Evolutionary conservation across 2,113 vertebrate genomes (phyloP), one percentile per base, ranked within the genome.

Genomic region (Entelurus aequoreus): DNA sequence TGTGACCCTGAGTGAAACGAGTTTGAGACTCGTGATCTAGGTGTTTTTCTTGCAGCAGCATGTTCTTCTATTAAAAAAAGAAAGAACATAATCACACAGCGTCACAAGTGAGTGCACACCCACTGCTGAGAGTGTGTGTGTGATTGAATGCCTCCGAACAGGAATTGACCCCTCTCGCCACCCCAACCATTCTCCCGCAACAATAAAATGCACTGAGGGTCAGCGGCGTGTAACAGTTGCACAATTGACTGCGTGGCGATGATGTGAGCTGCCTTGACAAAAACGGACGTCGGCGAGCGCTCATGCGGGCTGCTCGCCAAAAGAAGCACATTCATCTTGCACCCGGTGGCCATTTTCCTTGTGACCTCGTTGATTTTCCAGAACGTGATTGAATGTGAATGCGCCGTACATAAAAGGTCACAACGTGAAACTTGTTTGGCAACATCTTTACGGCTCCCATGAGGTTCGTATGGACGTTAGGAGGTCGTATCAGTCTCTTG

Each of bases 311-410:
- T 51, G 28, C 12, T 57, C 52, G 67, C 9, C 46, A 2, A 50
- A 51, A 59, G 63, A 46, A 54, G 60, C 49, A 68, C 59, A 76
- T 72, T 70, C 42, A 46, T 68, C 52, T 69, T 53, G 42, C 48
- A 65, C 65, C 54, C 5, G 12, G 55, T 53, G 60, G 40, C 40
- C 21, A 58, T 76, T 71, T 63, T 42, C 42, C 6, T 46, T 12
- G 10, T 46, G 42, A 11, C 40, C 42, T 46, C 10, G 4, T 46
- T 46, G 42, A 66, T 78, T 54, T 76, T 75, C 49, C 38, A 14
- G 68, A 73, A 80, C 65, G 50, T 73, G 77, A 83, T 76, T 74
- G 60, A 59, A 69, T 67, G 48, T 76, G 75, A 70, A 65, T 50
- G 66, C 50, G 36, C 51, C 65, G 59, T 62, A 70, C 28, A 40